Base-by-base conservation (phyloP, 2,888 invertebrate species). In the Cryptocephalus primarius region DNA sequence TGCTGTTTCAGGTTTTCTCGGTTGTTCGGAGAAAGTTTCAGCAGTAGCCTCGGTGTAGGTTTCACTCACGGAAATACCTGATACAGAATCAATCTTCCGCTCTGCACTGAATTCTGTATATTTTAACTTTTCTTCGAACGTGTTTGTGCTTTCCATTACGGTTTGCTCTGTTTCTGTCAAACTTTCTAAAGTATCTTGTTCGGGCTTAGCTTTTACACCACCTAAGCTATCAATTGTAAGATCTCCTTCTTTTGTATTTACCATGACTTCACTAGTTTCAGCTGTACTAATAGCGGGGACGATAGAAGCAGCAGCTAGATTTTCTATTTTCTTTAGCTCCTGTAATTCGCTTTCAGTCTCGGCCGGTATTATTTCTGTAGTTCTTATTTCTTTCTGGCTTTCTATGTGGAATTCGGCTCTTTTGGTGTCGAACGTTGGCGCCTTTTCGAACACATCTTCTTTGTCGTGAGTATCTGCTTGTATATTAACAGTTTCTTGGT, bases 31-130 rank as follows among this genome's bases (percentile, higher is more conserved):
- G 44, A 55, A 49, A 11, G 56, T 47, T 49, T 65, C 65, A 8
- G 72, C 61, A 42, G 73, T 53, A 1, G 75, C 60, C 67, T 80
- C 77, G 11, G 75, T 78, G 39, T 52, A 44, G 9, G 51, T 49
- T 47, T 59, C 57, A 10, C 82, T 69, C 55, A 59, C 42, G 40
- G 75, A 75, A 42, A 85, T 53, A 52, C 78, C 66, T 66, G 78
- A 74, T 60, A 68, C 73, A 70, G 71, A 75, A 65, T 72, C 74
- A 63, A 75, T 75, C 46, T 62, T 74, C 40, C 73, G 58, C 40
- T 75, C 66, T n/a, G 75, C 75, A 12, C 56, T 69, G 58, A 80
- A 82, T 40, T 64, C 69, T 43, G 72, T 77, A 10, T 75, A 75
- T 60, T 69, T 68, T 2, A 69, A 55, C 32, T 66, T 67, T 39